Base-by-base conservation (phyloP, 2,113 vertebrate genomes). In the Synchiropus splendidus region DNA sequence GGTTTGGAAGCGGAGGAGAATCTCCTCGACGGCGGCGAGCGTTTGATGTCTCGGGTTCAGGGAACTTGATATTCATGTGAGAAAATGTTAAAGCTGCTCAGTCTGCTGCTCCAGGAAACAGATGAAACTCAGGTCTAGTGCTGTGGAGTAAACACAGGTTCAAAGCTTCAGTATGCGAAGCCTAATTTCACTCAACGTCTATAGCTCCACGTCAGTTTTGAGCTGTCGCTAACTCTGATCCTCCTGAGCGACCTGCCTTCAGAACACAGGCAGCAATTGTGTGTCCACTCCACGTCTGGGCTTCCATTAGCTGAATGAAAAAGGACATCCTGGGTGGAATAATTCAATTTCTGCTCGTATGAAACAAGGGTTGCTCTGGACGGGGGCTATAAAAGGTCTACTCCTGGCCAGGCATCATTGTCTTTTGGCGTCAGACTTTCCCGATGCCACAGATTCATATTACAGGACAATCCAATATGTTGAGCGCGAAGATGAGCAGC, bases 401-500 rank as follows among this genome's bases (percentile, higher is more conserved):
- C 15, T 38, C 42, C 17, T 13, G 39, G n/a, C 46, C 35, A 31
- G 35, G 41, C 36, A 64, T 70, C 41, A 44, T 61, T 66, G 66
- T 57, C 52, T 49, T 67, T 61, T 51, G 51, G 36, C 21, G 4
- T 4, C 14, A 5, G 55, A 53, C 60, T 41, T 58, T 47, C 46
- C 45, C 42, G 48, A 30, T 58, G 46, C 50, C 37, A 38, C 32
- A 34, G 55, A 67, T 59, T 55, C 54, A 53, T 72, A 53, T 70
- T 62, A 57, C 18, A 13, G 15, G 37, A 42, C 58, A 49, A 55
- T 68, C 45, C 61, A 58, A 71, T 70, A 75, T 64, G 39, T 31
- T 39, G 41, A 51, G 55, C 53, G 35, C 6, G 14, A 44, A 73
- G 75, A 76, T 75, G 72, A 80, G 67, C 40, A 2, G 42, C 42